Evolutionary conservation across 2,113 vertebrate genomes (phyloP), one percentile per base, ranked within the genome.

Genomic region (Rattus norvegicus): DNA sequence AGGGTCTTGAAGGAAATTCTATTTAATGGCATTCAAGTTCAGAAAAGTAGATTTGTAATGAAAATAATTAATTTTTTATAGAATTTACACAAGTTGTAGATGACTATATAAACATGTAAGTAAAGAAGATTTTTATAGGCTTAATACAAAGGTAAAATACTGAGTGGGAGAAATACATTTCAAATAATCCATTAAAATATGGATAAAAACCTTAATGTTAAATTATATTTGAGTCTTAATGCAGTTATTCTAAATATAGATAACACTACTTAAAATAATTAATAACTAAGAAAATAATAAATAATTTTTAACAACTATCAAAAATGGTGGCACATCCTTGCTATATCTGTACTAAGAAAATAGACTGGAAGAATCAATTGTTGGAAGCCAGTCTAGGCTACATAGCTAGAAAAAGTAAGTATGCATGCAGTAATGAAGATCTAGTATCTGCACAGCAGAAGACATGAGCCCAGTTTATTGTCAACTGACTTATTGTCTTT

Each of bases 41-140:
- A 43, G 28, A 93, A 67, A 93, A 94, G 13, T 83, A 2, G 0
- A 1, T 75, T 93, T 81, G 28, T 6, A 81, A 54, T 86, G 33
- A 93, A 93, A 92, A 24, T 52, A 92, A 69, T 91, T 92, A 88
- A 49, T 43, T 81, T 10, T 30, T 88, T 86, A 61, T 52, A 76
- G 28, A 92, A 93, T 3, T 73, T 89, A 11, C 88, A 73, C 30
- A 90, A 95, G 90, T 85, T 61, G 54, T n/a, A 73, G 11, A 73
- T 86, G 43, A 10, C 24, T 73, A 61, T 6, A 2, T 76, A 96
- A 85, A n/a, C 4, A 89, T 47, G 63, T 93, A 26, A n/a, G 7
- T 67, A 54, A 20, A 80, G 36, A 84, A 56, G 11, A 0, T 56
- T 1, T 90, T 59, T 90, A 65, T 65, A 63, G 69, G 2, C 20